Evolutionary conservation across 1,140 invertebrate genomes (phyloP), one percentile per base, ranked within the genome.

Genomic region (Battus philenor): DNA sequence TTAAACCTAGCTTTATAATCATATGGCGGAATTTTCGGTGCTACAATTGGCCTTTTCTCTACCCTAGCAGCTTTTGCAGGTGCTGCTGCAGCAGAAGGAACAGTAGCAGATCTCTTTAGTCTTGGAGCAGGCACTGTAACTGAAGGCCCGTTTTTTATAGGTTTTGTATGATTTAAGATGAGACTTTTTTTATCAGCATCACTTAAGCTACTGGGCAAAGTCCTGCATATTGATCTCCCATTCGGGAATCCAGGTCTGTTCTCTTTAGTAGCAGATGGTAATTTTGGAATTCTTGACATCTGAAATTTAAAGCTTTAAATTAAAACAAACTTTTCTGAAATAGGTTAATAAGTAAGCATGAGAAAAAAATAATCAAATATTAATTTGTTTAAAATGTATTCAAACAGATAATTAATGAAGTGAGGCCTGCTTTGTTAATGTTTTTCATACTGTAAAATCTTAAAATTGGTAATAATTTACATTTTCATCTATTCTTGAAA

Each of bases 1-100:
- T 87, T 86, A 58, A 87, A 90, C 22, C 87, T 83, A 6, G 88
- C 88, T 60, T 90, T 90, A 53, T 83, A 90, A 57, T 90, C 89
- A 59, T 89, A 89, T 0, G 88, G 80, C 2, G 88, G 77, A 47
- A 89, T 89, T 47, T 86, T 88, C 7, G 66, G 71, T n/a, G 78
- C 68, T 15, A 66, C 58, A 33, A 54, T 61, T 18, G 54, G 36
- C 51, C 80, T 85, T 39, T 59, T 78, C 47, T 84, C 80, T 5
- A 81, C 51, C 49, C 78, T 81, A 1, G 44, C 36, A 12, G 61
- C 18, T 59, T 81, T 84, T 30, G 63, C 32, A 24, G 70, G 68
- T 1, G 57, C 43, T 27, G 31, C 36, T 12, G 57, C 15, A 13
- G 64, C 20, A 26, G 75, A 54, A 12, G 78, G 77, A 4, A 50